These are phyloP conservation scores for Ascaphus truei DNA, from an alignment of 2,113 vertebrate genomes.

Conservation along the genomic window DNA sequence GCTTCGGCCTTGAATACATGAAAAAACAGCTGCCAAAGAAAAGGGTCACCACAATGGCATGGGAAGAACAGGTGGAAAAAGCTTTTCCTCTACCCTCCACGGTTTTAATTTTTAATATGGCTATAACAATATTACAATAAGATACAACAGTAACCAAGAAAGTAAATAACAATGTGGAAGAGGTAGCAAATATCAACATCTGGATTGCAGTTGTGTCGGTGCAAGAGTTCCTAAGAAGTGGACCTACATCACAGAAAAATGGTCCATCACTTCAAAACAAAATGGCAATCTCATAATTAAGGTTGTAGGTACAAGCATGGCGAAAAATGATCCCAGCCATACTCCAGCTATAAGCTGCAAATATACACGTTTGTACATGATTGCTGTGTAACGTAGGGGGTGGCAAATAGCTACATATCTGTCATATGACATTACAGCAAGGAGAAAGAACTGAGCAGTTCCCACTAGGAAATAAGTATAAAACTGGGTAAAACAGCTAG, in stretches of 20 bases:
- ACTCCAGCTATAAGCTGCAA: too few species aligned
- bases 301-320: constrained; percentile 15
- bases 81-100: constrained; percentile 29
- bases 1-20: constrained; percentile 44
- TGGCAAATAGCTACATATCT: constrained; percentile 32
- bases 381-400: constrained; percentile 3
- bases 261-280: too few species aligned
- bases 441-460: constrained; percentile 45
- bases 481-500: constrained; percentile 46
- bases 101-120: constrained; percentile 22
- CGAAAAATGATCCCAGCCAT: constrained; percentile 34
- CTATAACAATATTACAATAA: constrained; percentile 37
- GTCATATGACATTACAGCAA: constrained; percentile 48
- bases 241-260: too few species aligned
- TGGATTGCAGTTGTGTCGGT: constrained; percentile 32
- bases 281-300: constrained; percentile 39
- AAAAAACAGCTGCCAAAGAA: constrained; percentile 52
- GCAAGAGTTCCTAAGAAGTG: too few species aligned
- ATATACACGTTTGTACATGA: too few species aligned
- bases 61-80: constrained; percentile 39
- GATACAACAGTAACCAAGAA: constrained; percentile 32
- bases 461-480: constrained; percentile 49
- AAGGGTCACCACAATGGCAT: constrained; percentile 43
- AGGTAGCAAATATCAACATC: constrained; percentile 34
- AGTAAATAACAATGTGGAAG: constrained; percentile 36